Conservation (phyloP, 1,140 invertebrate species). For the Bombus pascuorum region DNA sequence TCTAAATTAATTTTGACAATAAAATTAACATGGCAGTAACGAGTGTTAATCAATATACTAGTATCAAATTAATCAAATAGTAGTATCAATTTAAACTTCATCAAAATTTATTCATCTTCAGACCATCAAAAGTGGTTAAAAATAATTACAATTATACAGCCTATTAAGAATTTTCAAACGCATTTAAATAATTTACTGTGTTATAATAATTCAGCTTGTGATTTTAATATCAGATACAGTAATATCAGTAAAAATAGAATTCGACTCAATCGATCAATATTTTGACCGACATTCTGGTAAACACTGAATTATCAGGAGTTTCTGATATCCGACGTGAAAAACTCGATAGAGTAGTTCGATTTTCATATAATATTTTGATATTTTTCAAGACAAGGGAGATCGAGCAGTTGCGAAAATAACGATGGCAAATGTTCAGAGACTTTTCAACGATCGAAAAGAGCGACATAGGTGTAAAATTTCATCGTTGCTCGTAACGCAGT, state of each 20-base stretch:
- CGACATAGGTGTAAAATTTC: neutral
- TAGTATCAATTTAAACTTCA: too few species aligned
- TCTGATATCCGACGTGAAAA: neutral
- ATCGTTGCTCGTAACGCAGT: neutral
- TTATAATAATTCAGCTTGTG: neutral
- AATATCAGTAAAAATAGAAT: neutral
- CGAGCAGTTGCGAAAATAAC: neutral
- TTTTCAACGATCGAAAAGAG: neutral
- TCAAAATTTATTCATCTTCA: too few species aligned
- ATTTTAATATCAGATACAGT: neutral
- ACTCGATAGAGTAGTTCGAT: neutral
- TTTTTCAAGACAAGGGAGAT: slow-evolving; percentile 1
- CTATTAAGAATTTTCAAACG: too few species aligned
- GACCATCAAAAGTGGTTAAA: too few species aligned
- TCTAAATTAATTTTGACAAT: too few species aligned
- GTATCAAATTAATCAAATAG: too few species aligned
- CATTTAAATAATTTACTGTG: neutral
- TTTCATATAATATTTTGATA: slow-evolving; percentile 9
- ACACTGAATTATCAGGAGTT: neutral
- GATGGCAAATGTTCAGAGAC: neutral
- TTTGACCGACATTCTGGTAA: neutral
- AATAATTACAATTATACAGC: too few species aligned
- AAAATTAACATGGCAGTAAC: too few species aligned
- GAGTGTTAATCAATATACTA: too few species aligned
- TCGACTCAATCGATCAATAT: too few species aligned